Evolutionary conservation across 2,888 invertebrate species (phyloP).

Genomic region (Andrena praecox): DNA sequence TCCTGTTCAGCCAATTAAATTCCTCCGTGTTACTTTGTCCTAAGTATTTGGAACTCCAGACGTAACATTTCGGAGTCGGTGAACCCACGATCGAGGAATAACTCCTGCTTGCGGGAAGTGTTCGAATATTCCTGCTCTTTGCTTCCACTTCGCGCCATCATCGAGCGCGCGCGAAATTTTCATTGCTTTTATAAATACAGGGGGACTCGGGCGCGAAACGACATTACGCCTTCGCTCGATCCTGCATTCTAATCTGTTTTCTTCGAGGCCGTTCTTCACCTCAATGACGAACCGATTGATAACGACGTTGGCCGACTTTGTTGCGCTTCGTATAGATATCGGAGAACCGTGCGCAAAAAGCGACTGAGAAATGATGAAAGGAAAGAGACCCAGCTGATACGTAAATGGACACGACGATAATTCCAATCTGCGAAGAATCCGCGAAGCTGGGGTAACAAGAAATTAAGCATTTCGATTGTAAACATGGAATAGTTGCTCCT

Average conservation of each 20-base stretch:
- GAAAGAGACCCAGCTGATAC: neutral
- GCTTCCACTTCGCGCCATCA: neutral
- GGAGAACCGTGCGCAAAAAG: neutral
- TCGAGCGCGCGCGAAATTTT: neutral
- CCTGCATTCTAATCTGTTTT: constrained; percentile 26
- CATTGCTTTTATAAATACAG: neutral
- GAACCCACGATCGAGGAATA: too few species aligned
- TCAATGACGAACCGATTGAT: constrained; percentile 36
- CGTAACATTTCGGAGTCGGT: too few species aligned
- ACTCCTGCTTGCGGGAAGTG: too few species aligned
- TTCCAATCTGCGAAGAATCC: constrained; percentile 3
- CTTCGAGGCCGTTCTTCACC: constrained; percentile 13
- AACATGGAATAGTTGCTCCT: neutral
- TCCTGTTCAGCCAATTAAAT: too few species aligned
- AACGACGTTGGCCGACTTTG: constrained; percentile 10
- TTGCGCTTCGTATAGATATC: neutral
- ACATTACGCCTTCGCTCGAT: neutral
- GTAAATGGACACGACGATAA: constrained; percentile 2
- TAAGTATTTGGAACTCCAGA: too few species aligned
- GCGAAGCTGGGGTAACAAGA: neutral
- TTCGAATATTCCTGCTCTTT: neutral
- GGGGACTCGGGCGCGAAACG: neutral
- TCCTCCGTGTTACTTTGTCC: too few species aligned
- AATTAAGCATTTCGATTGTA: neutral
- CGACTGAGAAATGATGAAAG: neutral